Evolutionary conservation across 2,888 invertebrate species (phyloP), one percentile per base, ranked within the genome.

Genomic region (Neoascia interrupta): DNA sequence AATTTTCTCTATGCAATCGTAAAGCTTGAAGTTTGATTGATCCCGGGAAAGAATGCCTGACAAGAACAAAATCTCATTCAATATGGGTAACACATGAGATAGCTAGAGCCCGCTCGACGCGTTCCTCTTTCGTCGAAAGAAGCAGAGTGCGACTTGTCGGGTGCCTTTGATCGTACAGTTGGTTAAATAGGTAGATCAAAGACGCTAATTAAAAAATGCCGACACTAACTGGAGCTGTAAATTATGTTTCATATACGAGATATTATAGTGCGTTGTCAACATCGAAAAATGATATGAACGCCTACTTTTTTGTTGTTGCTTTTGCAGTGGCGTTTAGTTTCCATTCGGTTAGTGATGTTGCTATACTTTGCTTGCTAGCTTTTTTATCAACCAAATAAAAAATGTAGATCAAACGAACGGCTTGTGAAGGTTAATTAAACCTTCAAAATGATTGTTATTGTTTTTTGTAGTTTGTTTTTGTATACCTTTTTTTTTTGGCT

Each of bases 151-250:
- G 31, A 6, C 13, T 28, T 51, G 70, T 51, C 28, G 45, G 49
- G 16, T 34, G 61, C 28, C 70, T 70, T 70, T 70, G 70, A 70
- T 61, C 61, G 36, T 21, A 53, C 31, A 53, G 70, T 61, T 54
- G 53, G 53, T 43, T 70, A 61, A 70, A 70, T 70, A 60, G 41
- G 26, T 61, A 60, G 54, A 72, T 79, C 79, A 79, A 72, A 79
- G 79, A 45, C 21, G 66, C 61, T 61, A 73, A 61, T 79, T 66
- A 79, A 72, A 73, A 72, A 63, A 73, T 39, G 66, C 79, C 79
- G 79, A 60, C 79, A 53, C 49, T 72, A 73, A 72, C 72, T 66
- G 60, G 41, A 66, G 61, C 66, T 79, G 79, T 72, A 72, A 79
- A 79, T 66, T 56, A 54, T 60, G 54, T 56, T 61, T 47, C 72